Conservation (phyloP, 2,888 invertebrate species). For the Rapana venosa region DNA sequence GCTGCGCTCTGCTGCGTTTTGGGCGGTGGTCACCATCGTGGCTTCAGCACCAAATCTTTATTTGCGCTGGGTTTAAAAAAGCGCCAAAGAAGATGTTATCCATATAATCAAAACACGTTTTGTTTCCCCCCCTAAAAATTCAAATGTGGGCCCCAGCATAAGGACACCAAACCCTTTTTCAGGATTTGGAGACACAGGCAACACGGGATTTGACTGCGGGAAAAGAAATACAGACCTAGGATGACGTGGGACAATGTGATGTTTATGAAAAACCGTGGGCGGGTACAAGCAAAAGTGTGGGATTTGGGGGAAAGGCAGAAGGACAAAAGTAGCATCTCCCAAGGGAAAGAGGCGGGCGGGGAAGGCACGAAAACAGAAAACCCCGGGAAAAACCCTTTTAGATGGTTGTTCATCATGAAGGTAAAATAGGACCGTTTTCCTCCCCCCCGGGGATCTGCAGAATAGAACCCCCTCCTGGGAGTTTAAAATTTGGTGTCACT, state of each 20-base stretch:
- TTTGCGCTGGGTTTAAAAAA: no score
- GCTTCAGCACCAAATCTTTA: neutral
- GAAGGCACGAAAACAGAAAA: constrained; percentile 5
- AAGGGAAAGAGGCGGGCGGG: constrained; percentile 1
- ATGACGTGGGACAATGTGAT: neutral
- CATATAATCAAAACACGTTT: neutral
- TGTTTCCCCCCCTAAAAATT: neutral
- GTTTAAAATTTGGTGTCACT: neutral
- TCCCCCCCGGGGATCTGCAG: neutral
- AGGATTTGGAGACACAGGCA: neutral
- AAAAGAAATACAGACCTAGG: neutral
- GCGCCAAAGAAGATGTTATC: neutral
- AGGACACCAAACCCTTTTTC: neutral
- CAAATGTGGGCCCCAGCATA: neutral
- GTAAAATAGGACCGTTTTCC: neutral
- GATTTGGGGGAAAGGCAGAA: neutral
- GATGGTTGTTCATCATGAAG: neutral
- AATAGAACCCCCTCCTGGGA: neutral
- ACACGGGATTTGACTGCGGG: neutral
- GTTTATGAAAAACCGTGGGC: neutral
- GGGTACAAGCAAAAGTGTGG: neutral
- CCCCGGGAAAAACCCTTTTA: neutral
- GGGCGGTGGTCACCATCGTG: neutral
- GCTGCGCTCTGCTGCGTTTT: neutral
- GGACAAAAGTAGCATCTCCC: constrained; percentile 23